Evolutionary conservation across 2,797 vertebrate genomes (phyloP).

Genomic region (Salarias fasciatus): DNA sequence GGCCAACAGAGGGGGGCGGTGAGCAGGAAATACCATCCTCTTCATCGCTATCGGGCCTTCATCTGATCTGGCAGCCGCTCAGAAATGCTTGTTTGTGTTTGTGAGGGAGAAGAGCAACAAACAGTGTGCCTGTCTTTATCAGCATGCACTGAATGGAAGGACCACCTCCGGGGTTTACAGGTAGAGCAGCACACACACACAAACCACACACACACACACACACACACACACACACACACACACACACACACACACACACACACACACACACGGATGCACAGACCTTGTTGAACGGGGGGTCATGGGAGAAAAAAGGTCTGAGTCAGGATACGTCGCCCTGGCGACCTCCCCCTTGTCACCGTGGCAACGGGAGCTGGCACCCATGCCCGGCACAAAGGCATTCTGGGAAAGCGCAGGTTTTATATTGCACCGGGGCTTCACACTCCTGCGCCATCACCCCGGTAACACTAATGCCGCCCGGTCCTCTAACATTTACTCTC

Average conservation of each 20-base stretch:
- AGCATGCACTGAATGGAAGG: no score
- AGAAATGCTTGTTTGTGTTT: neutral
- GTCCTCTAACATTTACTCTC: constrained; percentile 78
- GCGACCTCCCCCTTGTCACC: constrained; percentile 55
- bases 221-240: constrained; percentile 25
- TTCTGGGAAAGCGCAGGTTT: constrained; percentile 83
- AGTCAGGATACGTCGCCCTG: constrained; percentile 74
- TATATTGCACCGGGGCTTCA: constrained; percentile 81
- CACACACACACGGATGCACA: constrained; percentile 22
- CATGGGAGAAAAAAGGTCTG: constrained; percentile 71
- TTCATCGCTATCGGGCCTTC: neutral
- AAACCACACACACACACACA: constrained; percentile 18
- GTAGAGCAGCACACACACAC: constrained; percentile 31
- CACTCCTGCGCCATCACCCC: constrained; percentile 72
- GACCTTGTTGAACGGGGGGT: constrained; percentile 32
- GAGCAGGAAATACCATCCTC: constrained; percentile 19
- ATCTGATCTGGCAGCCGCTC: neutral
- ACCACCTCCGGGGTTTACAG: no score
- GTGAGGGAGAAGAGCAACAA: neutral
- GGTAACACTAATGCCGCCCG: constrained; percentile 71
- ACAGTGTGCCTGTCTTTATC: no score
- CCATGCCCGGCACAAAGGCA: constrained; percentile 78
- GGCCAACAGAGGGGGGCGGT: constrained; percentile 69
- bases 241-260: constrained; percentile 26
- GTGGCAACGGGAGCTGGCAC: constrained; percentile 75